These are phyloP conservation scores for Hyles lineata DNA, from an alignment of 2,888 invertebrate genomes.

Conservation along the genomic window DNA sequence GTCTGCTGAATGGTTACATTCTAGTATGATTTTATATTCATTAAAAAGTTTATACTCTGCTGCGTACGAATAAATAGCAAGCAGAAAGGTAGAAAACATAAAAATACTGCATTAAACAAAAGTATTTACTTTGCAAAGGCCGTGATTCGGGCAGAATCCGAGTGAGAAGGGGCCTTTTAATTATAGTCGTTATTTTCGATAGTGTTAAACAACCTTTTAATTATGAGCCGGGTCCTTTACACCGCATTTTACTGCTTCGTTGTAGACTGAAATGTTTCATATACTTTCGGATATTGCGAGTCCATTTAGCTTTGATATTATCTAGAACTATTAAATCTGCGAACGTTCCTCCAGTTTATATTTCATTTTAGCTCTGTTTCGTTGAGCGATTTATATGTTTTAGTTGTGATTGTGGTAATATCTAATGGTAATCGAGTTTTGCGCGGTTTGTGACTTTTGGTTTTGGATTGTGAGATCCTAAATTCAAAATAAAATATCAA, in stretches of 20 bases:
- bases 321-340: constrained; percentile 9
- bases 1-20: neutral
- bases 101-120: neutral
- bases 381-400: neutral
- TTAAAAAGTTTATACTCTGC: neutral
- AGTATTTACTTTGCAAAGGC: constrained; percentile 1
- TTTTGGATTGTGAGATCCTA: too few species aligned
- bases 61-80: neutral
- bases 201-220: constrained; percentile 25
- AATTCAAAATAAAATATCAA: too few species aligned
- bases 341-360: neutral
- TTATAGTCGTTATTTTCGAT: constrained; percentile 24
- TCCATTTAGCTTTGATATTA: neutral
- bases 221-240: constrained; percentile 18
- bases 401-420: neutral
- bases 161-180: constrained; percentile 19
- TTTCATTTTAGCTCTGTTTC: neutral
- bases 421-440: too few species aligned
- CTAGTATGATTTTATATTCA: neutral
- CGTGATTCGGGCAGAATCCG: constrained; percentile 15
- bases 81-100: neutral
- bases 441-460: too few species aligned
- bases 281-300: neutral
- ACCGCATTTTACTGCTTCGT: neutral
- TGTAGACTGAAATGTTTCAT: constrained; percentile 1